Percentiles rank a stretch among this genome's conserved stretches.
phyloP scores from a whole-genome alignment of 2,797 vertebrate species.

The Hozukius guyotensis region DNA sequence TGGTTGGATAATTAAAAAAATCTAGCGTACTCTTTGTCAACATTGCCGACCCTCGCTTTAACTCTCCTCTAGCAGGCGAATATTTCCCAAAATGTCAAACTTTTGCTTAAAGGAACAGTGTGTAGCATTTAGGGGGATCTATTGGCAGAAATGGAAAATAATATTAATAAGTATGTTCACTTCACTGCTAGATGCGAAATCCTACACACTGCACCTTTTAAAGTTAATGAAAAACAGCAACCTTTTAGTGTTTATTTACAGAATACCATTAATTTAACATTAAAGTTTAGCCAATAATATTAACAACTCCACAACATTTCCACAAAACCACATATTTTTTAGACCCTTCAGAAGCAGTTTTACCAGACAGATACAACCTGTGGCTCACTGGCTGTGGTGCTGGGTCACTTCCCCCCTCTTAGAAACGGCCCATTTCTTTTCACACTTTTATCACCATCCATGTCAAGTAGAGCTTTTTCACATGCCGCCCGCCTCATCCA shows the following conservation, averaged over 20 bases:
- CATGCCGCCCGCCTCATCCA: conserved; percentile 4
- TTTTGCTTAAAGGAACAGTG: no score
- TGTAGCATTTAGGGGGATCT: no score
- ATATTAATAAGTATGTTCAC: no score
- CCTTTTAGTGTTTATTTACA: not conserved
- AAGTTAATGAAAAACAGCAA: not conserved
- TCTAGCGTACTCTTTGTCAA: not conserved
- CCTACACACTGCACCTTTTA: not conserved
- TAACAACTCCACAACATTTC: not conserved
- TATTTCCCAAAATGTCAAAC: not conserved
- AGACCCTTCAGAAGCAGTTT: not conserved
- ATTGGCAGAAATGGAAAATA: no score
- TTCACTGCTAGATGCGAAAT: no score
- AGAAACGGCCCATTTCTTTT: conserved; percentile 11
- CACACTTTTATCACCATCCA: conserved; percentile 51
- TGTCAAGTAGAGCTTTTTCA: conserved; percentile 69
- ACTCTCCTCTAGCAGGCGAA: not conserved
- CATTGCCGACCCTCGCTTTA: not conserved
- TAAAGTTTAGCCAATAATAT: not conserved
- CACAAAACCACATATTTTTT: not conserved
- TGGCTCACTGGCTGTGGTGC: conserved; percentile 1
- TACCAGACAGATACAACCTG: not conserved
- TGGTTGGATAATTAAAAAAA: not conserved
- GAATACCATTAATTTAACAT: not conserved
- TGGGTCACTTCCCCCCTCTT: conserved; percentile 38